Evolutionary conservation across 1,140 invertebrate genomes (phyloP), one percentile per base, ranked within the genome.

Genomic region (Andricus grossulariae): DNA sequence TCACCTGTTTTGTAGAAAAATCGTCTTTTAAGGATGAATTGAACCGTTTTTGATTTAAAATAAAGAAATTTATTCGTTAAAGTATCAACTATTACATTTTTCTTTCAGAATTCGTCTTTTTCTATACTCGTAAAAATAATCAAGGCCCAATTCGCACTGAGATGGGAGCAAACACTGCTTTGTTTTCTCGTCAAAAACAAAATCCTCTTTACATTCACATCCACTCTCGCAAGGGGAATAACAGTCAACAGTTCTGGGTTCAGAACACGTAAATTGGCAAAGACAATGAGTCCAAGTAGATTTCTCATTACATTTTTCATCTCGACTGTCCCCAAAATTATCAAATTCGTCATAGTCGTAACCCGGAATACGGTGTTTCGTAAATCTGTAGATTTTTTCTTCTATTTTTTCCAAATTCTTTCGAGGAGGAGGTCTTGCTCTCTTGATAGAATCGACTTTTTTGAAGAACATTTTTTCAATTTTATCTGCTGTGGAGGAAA

Each of bases 271-370:
- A 71, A 91, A 90, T 74, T 89, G 89, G 80, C 90, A 91, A 7
- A 91, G 72, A 49, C 90, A 91, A 66, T 90, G 87, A 6, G 87
- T 88, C 88, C 88, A 90, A 0, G 88, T 71, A 1, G 89, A 89
- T 70, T 77, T 87, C 0, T 87, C 85, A 50, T 90, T 85, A 32
- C 90, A 91, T 5, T 74, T 50, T 12, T 80, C 32, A 18, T 81
- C 78, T 52, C 75, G 18, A 21, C 70, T 81, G 52, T 55, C 78
- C 2, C 75, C 79, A 15, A 74, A 66, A n/a, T 82, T 76, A 6
- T 86, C 85, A 1, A 89, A 76, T 45, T 90, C 88, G 4, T 88
- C 88, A 50, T 89, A 90, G 51, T 89, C 87, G 11, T 88, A 86
- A 13, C 84, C 87, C 0, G 88, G 86, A 66, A 88, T 89, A 15